Evolutionary conservation across 2,113 vertebrate species (phyloP).

Genomic region (Proterorhinus semilunaris): DNA sequence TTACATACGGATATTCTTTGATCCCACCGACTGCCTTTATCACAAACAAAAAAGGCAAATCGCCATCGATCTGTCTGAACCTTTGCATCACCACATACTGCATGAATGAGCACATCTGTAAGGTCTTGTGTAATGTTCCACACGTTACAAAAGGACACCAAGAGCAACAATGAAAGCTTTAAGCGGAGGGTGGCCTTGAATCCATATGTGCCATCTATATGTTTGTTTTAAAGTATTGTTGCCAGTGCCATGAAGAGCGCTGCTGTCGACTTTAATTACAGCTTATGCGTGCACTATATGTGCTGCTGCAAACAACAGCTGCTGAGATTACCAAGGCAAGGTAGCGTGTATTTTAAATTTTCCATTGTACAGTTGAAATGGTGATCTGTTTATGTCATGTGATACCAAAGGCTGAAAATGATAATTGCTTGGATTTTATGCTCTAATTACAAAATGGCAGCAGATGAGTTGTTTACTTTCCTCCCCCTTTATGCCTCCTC

Average conservation of each 20-base stretch:
- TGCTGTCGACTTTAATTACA: constrained; percentile 4
- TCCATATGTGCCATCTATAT: background rate
- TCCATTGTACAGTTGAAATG: background rate
- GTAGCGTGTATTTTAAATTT: background rate
- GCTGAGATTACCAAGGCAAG: background rate
- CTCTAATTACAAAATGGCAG: background rate
- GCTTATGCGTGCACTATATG: background rate
- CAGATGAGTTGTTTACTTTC: background rate
- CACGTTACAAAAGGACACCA: background rate
- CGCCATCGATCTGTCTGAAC: too few species aligned
- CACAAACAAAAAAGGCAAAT: too few species aligned
- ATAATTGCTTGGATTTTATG: background rate
- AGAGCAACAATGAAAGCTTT: too few species aligned
- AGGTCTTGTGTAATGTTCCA: background rate
- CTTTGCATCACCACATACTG: too few species aligned
- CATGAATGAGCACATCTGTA: too few species aligned
- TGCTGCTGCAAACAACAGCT: constrained; percentile 11
- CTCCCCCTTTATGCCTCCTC: background rate
- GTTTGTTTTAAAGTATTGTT: background rate
- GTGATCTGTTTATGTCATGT: background rate
- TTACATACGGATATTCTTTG: too few species aligned
- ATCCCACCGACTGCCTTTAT: too few species aligned
- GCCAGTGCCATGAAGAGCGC: background rate
- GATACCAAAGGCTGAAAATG: background rate
- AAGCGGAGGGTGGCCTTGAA: background rate